phyloP scores from a whole-genome alignment of 2,888 invertebrate species.

The Gryllus longicercus region DNA sequence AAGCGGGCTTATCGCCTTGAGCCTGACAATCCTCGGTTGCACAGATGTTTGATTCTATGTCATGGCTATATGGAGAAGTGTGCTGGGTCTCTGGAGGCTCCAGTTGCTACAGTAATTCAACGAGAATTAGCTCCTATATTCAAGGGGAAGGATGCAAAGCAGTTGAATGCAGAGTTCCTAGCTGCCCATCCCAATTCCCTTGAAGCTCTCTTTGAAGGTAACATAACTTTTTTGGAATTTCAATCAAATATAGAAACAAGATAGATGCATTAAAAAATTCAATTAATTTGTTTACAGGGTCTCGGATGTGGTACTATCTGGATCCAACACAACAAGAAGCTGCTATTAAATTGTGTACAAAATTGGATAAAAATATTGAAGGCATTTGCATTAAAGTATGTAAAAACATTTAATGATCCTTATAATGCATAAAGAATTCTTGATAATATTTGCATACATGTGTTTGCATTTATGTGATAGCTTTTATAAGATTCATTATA shows the following conservation, averaged over 20 bases:
- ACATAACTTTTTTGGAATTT: not conserved
- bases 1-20: slow-evolving; percentile 80
- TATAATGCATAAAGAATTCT: too few species aligned
- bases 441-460: too few species aligned
- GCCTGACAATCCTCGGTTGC: slow-evolving; percentile 73
- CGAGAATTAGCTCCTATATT: slow-evolving; percentile 49
- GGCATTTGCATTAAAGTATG: slow-evolving; percentile 55
- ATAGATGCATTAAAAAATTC: too few species aligned
- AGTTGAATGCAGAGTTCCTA: slow-evolving; percentile 69
- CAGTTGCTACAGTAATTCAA: slow-evolving; percentile 53
- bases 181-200: slow-evolving; percentile 60
- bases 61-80: slow-evolving; percentile 53
- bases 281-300: slow-evolving; percentile 46
- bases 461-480: too few species aligned
- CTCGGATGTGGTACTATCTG: slow-evolving; percentile 73
- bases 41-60: slow-evolving; percentile 82
- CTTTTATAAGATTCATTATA: too few species aligned
- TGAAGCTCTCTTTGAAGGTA: slow-evolving; percentile 73
- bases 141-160: slow-evolving; percentile 55
- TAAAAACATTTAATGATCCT: slow-evolving; percentile 33
- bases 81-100: slow-evolving; percentile 48
- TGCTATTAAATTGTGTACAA: slow-evolving; percentile 61
- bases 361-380: slow-evolving; percentile 52
- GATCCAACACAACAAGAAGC: slow-evolving; percentile 63
- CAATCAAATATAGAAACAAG: too few species aligned